Conservation (phyloP, 2,888 invertebrate species). For the Pemphredon lugubris region DNA sequence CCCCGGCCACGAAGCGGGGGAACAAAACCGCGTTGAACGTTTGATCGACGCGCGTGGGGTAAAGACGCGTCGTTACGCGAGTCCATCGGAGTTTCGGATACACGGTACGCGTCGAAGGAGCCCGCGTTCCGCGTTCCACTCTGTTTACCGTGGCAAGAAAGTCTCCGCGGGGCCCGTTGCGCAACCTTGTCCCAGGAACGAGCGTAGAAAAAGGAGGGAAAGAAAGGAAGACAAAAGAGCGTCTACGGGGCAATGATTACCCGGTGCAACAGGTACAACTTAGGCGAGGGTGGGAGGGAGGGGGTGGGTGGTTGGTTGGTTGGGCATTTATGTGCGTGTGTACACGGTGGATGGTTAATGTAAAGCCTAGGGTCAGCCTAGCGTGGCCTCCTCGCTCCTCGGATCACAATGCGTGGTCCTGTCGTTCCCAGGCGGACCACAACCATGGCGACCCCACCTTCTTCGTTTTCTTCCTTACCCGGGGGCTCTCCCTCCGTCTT, state of each 20-base stretch:
- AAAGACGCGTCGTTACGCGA: too few relatives aligned
- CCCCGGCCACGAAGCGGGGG: too few relatives aligned
- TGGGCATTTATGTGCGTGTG: constrained; percentile 67
- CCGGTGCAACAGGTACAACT: constrained; percentile 71
- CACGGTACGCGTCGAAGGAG: too few relatives aligned
- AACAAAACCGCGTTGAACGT: too few relatives aligned
- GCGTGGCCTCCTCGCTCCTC: constrained; percentile 77
- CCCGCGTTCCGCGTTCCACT: constrained; percentile 63
- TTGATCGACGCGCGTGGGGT: too few relatives aligned
- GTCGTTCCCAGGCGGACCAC: constrained; percentile 80
- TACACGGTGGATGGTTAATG: constrained; percentile 72
- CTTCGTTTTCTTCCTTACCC: constrained; percentile 43
- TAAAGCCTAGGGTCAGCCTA: constrained; percentile 79
- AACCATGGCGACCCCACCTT: constrained; percentile 79
- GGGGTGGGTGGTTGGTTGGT: too few relatives aligned
- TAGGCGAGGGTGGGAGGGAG: constrained; percentile 57
- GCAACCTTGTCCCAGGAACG: constrained; percentile 54
- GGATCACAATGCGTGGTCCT: constrained; percentile 76
- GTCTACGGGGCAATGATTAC: constrained; percentile 67
- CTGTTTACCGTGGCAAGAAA: constrained; percentile 57
- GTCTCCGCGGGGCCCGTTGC: constrained; percentile 50
- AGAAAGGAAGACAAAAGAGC: constrained; percentile 46
- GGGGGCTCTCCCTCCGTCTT: constrained; percentile 22
- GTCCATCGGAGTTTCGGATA: too few relatives aligned
- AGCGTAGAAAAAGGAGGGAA: constrained; percentile 16